Conservation (phyloP, 2,113 vertebrate species). For the Phylloscopus trochiloides region DNA sequence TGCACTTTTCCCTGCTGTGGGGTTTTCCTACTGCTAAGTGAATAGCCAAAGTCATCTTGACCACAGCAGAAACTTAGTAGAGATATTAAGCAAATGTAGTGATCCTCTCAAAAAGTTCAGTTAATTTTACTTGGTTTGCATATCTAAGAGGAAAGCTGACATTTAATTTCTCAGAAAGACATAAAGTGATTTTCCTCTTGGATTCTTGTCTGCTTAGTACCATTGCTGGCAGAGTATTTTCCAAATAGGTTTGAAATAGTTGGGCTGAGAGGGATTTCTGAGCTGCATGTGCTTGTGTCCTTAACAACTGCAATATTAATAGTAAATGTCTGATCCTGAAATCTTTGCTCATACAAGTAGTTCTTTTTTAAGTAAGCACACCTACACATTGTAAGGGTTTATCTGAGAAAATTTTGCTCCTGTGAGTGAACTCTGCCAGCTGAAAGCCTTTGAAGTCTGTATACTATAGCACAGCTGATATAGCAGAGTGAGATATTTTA, state of each 20-base stretch:
- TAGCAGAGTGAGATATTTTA: neutral
- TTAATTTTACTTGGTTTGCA: neutral
- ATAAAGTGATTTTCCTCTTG: neutral
- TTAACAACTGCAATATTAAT: neutral
- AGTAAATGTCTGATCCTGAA: neutral
- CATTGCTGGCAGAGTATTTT: neutral
- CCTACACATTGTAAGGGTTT: neutral
- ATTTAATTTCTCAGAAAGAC: neutral
- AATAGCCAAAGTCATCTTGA: neutral
- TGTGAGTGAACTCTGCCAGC: neutral
- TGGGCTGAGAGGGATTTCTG: neutral
- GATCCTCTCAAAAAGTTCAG: neutral
- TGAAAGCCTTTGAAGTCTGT: neutral
- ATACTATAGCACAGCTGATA: neutral
- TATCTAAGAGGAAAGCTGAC: neutral
- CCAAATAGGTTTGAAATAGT: neutral
- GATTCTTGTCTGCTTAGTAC: neutral
- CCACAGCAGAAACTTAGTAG: neutral
- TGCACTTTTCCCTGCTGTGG: neutral
- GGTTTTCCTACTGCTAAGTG: neutral
- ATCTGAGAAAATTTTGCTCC: neutral
- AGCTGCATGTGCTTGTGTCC: neutral
- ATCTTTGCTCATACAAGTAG: neutral
- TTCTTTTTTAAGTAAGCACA: neutral
- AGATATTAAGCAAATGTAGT: neutral